Base-by-base conservation (phyloP, 1,140 invertebrate genomes). In the Drosophila serrata region DNA sequence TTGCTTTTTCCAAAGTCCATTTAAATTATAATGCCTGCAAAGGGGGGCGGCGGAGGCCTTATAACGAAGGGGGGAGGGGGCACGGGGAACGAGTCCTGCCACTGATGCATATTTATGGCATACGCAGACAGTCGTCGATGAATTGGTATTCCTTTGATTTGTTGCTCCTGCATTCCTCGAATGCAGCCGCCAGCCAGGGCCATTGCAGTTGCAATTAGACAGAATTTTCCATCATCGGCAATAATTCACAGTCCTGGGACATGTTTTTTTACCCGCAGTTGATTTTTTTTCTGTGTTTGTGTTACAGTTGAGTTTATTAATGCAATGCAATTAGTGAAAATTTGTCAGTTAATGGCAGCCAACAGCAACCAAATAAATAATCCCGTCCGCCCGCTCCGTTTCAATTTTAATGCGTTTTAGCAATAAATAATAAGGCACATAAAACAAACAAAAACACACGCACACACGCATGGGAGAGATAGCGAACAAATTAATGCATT, bases 1-100 rank as follows among this genome's bases (percentile, higher is more conserved):
- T 87, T 88, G 82, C 84, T 87, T 87, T 86, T 88, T 79, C 84
- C 84, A 87, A 87, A 84, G 75, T 88, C 84, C 84, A 88, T 88
- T 87, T 87, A 88, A 87, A 88, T 88, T 87, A 84, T 88, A 88
- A 85, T 90, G 85, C 77, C 76, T 57, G 68, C 81, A 24, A 35
- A 43, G 59, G 40, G 43, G 43, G 55, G 17, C 4, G 9, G 24
- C 15, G 37, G 11, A 53, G 29, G 43, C 19, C 24, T 19, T 45
- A 46, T 35, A 9, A 29, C n/a, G 46, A 24, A n/a, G 19, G 11
- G 19, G 17, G 12, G 19, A 1, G 22, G 19, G 27, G 63, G 64
- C 9, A 17, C 17, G 12, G 27, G 19, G n/a, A n/a, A n/a, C n/a
- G n/a, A n/a, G 24, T 19, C 39, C 22, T 40, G 53, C 27, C 65